Evolutionary conservation across 2,888 invertebrate genomes (phyloP), one percentile per base, ranked within the genome.

Genomic region (Parapristionchus giblindavisi): DNA sequence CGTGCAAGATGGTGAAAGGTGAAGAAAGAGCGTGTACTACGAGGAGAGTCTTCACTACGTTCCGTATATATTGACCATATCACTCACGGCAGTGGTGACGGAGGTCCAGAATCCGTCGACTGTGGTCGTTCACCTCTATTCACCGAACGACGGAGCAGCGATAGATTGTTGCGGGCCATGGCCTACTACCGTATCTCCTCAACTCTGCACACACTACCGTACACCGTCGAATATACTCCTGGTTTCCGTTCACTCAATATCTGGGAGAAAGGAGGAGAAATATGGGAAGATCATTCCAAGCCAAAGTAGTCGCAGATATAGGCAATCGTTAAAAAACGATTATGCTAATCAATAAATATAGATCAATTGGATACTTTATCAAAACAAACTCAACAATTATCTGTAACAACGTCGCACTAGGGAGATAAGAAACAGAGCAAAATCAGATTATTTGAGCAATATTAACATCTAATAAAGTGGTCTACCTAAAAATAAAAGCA

Each of bases 111-210:
- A 29, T 73, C 73, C 24, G 73, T 61, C 29, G 40, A 40, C 6
- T n/a, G 71, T 36, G 76, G 76, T 17, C 73, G 52, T 24, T 76
- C 72, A 43, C 72, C 76, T 48, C 76, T 63, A 34, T 76, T 72
- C 63, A 73, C 43, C 48, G 73, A 56, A 21, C 76, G 36, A 24
- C 76, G 60, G 24, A 76, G 38, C 56, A 73, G 27, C 24, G 76
- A 52, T 27, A 76, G 72, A 32, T 76, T 76, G 51, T 73, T 73
- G 29, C 73, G 40, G 21, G 61, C 61, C 72, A 73, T 76, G n/a
- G n/a, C n/a, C n/a, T n/a, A n/a, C n/a, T n/a, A n/a, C n/a, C n/a
- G n/a, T n/a, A n/a, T n/a, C 40, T 27, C 51, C 38, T 48, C 48
- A 51, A 52, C 63, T 60, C 34, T 61, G 38, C 34, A n/a, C 5